A percentile compares a stretch with the other conserved stretches of the same genome.
These are phyloP conservation scores for Neostethus bicornis DNA, from an alignment of 2,797 vertebrate species.

Conservation along the genomic window DNA sequence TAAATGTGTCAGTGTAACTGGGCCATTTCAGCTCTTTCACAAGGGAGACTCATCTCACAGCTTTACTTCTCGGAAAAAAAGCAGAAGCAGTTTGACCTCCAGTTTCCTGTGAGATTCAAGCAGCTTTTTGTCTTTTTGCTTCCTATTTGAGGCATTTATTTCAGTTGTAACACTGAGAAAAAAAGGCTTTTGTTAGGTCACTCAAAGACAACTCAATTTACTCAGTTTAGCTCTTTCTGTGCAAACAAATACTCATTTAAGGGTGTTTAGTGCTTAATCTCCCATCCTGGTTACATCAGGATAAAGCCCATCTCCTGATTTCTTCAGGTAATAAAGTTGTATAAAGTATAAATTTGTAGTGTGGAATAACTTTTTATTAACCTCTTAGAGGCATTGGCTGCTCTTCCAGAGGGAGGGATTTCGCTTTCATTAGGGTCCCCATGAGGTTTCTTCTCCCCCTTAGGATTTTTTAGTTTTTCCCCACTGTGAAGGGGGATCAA, in stretches of 20 bases:
- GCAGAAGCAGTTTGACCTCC: slow-evolving; percentile 72
- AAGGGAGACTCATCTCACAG: slow-evolving; percentile 54
- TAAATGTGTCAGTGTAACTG: slow-evolving; percentile 29
- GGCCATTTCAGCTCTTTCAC: slow-evolving; percentile 41
- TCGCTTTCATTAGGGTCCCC: no score
- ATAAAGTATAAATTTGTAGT: no score
- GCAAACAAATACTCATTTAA: slow-evolving; percentile 13
- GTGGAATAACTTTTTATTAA: no score
- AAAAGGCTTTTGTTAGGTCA: slow-evolving; percentile 24
- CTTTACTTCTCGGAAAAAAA: slow-evolving; percentile 71
- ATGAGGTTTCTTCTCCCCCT: no score
- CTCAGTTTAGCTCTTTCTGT: slow-evolving; percentile 29
- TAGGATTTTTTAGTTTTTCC: no score
- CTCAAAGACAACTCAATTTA: slow-evolving; percentile 36
- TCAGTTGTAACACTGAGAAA: slow-evolving; percentile 36
- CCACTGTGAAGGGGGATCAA: no score
- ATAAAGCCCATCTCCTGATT: no score
- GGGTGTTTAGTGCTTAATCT: neutral
- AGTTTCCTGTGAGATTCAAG: slow-evolving; percentile 80
- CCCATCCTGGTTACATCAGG: no score
- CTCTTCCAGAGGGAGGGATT: no score
- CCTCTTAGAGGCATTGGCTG: no score
- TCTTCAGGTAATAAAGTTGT: no score
- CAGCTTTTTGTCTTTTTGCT: slow-evolving; percentile 60
- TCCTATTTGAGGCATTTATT: slow-evolving; percentile 49